phyloP scores from a whole-genome alignment of 2,888 invertebrate species.

The Aplocera efformata region DNA sequence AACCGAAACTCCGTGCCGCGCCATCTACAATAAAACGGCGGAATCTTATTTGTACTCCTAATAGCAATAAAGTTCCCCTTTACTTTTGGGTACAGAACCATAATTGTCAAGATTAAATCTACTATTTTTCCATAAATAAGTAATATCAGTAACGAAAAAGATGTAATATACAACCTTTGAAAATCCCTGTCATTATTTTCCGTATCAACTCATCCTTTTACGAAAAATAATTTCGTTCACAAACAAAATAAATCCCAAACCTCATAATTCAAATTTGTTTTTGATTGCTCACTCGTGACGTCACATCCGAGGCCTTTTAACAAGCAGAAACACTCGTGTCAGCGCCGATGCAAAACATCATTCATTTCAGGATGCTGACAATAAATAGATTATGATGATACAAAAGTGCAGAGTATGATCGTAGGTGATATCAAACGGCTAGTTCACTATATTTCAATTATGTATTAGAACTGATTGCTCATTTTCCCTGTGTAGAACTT shows the following conservation, averaged over 20 bases:
- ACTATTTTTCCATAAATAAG: no score
- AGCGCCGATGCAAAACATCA: constrained; percentile 66
- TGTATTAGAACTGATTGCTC: no score
- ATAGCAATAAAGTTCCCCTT: no score
- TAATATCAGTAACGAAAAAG: no score
- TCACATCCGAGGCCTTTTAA: constrained; percentile 54
- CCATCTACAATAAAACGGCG: no score
- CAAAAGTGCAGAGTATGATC: constrained; percentile 63
- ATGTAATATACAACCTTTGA: neutral
- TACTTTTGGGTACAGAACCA: no score
- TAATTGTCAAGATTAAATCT: no score
- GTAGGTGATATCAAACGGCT: neutral
- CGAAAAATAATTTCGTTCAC: constrained; percentile 28
- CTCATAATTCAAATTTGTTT: constrained; percentile 50
- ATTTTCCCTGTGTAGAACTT: no score
- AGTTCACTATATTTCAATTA: neutral
- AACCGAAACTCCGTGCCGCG: no score
- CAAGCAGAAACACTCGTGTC: constrained; percentile 60
- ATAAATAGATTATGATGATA: constrained; percentile 74
- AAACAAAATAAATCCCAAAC: constrained; percentile 36
- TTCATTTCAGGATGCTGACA: constrained; percentile 69
- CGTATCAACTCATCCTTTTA: neutral
- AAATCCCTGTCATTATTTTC: neutral
- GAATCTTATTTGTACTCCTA: no score
- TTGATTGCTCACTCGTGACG: constrained; percentile 56